Conservation (phyloP, 2,888 invertebrate genomes). For the Dynastes maya region DNA sequence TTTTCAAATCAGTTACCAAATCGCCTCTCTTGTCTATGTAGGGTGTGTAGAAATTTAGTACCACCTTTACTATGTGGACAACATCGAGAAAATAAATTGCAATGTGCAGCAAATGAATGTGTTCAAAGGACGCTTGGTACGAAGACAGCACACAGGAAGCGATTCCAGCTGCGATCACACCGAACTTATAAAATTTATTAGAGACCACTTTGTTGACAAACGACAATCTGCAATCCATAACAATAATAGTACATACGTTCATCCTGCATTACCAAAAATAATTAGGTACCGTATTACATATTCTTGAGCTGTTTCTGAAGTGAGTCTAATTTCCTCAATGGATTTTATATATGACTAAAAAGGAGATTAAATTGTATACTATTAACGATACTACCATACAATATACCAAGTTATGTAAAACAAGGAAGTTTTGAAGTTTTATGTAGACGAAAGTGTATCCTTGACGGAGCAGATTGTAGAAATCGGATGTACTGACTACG, state of each 20-base stretch:
- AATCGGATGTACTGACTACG: background rate
- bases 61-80: constrained; percentile 53
- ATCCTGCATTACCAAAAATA: background rate
- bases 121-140: constrained; percentile 52
- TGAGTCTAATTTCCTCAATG: background rate
- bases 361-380: background rate
- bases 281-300: background rate
- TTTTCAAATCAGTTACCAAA: constrained; percentile 44
- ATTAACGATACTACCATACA: background rate
- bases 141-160: constrained; percentile 51
- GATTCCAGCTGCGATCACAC: constrained; percentile 28
- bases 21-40: constrained; percentile 52
- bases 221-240: constrained; percentile 20
- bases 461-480: constrained; percentile 29
- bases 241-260: background rate
- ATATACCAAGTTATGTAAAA: constrained; percentile 54
- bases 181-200: constrained; percentile 22
- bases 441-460: constrained; percentile 40
- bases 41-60: constrained; percentile 54
- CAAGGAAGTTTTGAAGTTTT: constrained; percentile 49
- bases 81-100: constrained; percentile 53
- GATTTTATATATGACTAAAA: constrained; percentile 48
- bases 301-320: constrained; percentile 11
- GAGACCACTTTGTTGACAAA: constrained; percentile 11
- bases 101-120: background rate